Base-by-base conservation (phyloP, 2,113 vertebrate species). In the Cryptotis parvus region DNA sequence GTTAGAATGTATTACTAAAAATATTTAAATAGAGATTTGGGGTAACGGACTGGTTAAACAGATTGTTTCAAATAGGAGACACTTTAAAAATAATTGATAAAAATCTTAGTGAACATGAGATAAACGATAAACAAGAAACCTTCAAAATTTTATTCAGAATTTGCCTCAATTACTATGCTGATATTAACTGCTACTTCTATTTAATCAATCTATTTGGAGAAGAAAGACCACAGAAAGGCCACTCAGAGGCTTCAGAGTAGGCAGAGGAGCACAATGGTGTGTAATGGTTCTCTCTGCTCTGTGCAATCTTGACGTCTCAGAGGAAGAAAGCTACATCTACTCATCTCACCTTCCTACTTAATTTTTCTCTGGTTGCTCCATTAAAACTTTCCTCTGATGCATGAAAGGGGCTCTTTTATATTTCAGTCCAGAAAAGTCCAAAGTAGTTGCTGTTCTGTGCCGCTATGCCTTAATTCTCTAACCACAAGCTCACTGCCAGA, bases 241-340 rank as follows among this genome's bases (percentile, higher is more conserved):
- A 91, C 41, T 24, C 55, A 45, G 81, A 90, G 6, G 45, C 81
- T 97, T 92, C 39, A 87, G 90, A 63, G 39, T 72, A 55, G 78
- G 70, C 15, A 74, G 94, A 94, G n/a, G 84, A 70, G 61, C 58
- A 33, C 43, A 8, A 0, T 87, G 0, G 0, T 58, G 66, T 94
- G 95, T 94, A 94, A 85, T 84, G 92, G 95, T 93, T 89, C 86
- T 93, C 92, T 93, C 65, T 94, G 72, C 66, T 96, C 49, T 82
- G 88, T 96, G 33, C 2, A 31, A 93, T 93, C 37, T 87, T 91
- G 63, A 61, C 16, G 92, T 85, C 68, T 92, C 14, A 0, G 22
- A 92, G n/a, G 37, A 76, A 78, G 82, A 58, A 91, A 89, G 80
- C 89, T 87, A 83, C 3, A 87, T 66, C 4, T 65, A 93, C 69